Evolutionary conservation across 2,888 invertebrate species (phyloP), one percentile per base, ranked within the genome.

Genomic region (Leptinotarsa rubiginosa): DNA sequence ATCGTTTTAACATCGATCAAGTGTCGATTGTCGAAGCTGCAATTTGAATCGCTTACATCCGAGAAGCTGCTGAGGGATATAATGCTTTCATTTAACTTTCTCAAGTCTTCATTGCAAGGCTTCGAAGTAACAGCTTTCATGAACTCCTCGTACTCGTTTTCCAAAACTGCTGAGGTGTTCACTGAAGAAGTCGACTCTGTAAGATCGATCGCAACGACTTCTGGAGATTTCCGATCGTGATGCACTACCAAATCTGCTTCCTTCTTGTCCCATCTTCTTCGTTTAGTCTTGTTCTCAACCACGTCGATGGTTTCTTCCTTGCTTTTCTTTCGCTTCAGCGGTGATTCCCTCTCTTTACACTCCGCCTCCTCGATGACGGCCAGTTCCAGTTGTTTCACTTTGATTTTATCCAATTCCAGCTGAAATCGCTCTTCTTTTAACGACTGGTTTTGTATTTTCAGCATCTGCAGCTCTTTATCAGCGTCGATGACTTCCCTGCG

Each of bases 71-170:
- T 69, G 4, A 67, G n/a, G 15, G 73, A 66, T 62, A 69, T 72
- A 18, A 67, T 47, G 25, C 50, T 71, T 22, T 54, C 54, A 47
- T 75, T 69, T 3, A 69, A 59, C 2, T 47, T 20, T 18, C 18
- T 59, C 54, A 13, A 16, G 18, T 50, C 41, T 56, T 65, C 67
- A 62, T 65, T 20, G 52, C 31, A 5, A 25, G 59, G 72, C 79
- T 87, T 87, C 31, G 86, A 85, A 68, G 87, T 87, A 2, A 90
- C 89, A 78, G 90, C 90, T 83, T 90, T 90, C 86, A 91, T 89
- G 77, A 91, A 91, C 80, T 91, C 90, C 80, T 91, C 91, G 77
- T 91, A 91, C 80, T 91, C 90, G 69, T 85, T 85, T 78, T 88
- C 88, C 16, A 88, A 76, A 16, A 74, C 75, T 3, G 77, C 74